Evolutionary conservation across 1,140 invertebrate species (phyloP), one percentile per base, ranked within the genome.

Genomic region (Drosophila ambigua): DNA sequence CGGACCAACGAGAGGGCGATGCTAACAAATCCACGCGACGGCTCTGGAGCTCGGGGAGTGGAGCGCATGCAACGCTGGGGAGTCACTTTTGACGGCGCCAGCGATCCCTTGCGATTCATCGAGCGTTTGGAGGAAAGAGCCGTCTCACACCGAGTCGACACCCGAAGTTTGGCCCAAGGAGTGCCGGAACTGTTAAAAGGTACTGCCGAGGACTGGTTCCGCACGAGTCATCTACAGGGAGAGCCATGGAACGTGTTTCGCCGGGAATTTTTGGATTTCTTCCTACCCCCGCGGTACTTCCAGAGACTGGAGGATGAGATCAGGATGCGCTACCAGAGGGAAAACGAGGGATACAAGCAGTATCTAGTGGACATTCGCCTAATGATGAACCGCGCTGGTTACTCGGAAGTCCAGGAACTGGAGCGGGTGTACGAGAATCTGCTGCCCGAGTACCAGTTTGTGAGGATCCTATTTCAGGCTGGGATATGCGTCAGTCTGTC

Each of bases 401-500:
- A 54, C 31, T 4, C 43, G 13, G 35, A 35, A 13, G 26, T 13
- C 13, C 43, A 46, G 46, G n/a, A 60, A 31, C 20, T 60, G 4
- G 45, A 58, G 7, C 28, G 41, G 16, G 23, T 46, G 15, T 45
- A 44, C n/a, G 41, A 46, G 2, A 58, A 58, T 26, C 20, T 26
- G 24, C 31, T 20, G 13, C 44, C 44, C n/a, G 46, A 60, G 15
- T 60, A 49, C 26, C 58, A 55, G 20, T n/a, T n/a, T n/a, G n/a
- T n/a, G n/a, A n/a, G n/a, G n/a, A n/a, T n/a, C n/a, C n/a, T n/a
- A n/a, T n/a, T n/a, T n/a, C n/a, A n/a, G n/a, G n/a, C n/a, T n/a
- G n/a, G n/a, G n/a, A n/a, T n/a, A n/a, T n/a, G n/a, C n/a, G n/a
- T n/a, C n/a, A n/a, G n/a, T n/a, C n/a, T n/a, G n/a, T n/a, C n/a